Percentiles rank a stretch among this genome's conserved stretches.
These are phyloP conservation scores for Rhinolophus ferrumequinum DNA, from an alignment of 2,113 vertebrate genomes.

Conservation along the genomic window DNA sequence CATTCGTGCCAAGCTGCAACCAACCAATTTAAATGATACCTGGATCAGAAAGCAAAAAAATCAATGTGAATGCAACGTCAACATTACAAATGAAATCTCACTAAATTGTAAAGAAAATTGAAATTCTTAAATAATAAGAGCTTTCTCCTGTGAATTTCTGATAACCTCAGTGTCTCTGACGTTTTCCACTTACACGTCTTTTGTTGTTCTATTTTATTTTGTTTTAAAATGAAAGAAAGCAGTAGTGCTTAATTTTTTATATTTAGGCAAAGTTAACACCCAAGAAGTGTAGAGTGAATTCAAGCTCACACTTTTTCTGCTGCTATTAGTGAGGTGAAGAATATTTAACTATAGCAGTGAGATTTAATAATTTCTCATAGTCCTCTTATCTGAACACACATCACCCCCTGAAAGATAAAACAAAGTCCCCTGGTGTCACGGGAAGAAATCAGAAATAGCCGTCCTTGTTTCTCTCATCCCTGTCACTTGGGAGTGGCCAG, in stretches of 20 bases:
- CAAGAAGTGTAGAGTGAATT: constrained; percentile 53
- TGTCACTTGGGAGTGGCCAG: background rate
- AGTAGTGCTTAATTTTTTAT: constrained; percentile 66
- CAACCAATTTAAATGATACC: constrained; percentile 37
- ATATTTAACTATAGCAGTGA: constrained; percentile 73
- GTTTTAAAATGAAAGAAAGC: constrained; percentile 43
- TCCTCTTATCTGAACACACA: constrained; percentile 55
- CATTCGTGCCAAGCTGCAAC: background rate
- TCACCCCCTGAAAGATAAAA: constrained; percentile 19
- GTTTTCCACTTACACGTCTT: background rate
- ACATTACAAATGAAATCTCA: background rate
- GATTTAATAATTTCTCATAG: constrained; percentile 63
- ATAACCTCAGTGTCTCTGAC: background rate
- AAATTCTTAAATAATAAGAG: constrained; percentile 26
- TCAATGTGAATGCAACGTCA: constrained; percentile 20
- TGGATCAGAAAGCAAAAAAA: constrained; percentile 31
- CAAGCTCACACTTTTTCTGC: constrained; percentile 55
- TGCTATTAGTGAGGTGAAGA: constrained; percentile 74
- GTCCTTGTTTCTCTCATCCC: background rate
- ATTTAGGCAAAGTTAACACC: constrained; percentile 65
- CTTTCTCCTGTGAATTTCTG: constrained; percentile 3
- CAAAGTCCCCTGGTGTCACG: background rate
- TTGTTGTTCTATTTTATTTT: constrained; percentile 30
- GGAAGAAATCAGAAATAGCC: constrained; percentile 30
- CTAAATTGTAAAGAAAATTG: constrained; percentile 32